phyloP scores from a whole-genome alignment of 2,113 vertebrate species.

The Promerops cafer region DNA sequence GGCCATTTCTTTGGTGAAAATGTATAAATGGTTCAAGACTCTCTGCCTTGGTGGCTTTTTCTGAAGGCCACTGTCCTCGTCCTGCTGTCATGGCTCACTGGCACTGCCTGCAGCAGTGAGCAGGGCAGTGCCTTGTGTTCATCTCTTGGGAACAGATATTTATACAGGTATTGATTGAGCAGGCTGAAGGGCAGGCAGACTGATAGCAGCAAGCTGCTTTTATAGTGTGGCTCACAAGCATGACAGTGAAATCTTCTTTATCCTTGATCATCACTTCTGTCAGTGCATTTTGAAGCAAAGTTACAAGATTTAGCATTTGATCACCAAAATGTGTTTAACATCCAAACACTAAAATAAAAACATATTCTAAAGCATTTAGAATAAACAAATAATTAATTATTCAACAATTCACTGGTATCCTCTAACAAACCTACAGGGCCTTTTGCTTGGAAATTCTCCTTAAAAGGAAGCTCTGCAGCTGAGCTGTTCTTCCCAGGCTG shows the following conservation, averaged over 20 bases:
- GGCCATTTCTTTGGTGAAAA: not conserved
- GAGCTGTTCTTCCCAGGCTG: not conserved
- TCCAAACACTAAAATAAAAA: not conserved
- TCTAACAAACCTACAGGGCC: not conserved
- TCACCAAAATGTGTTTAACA: not conserved
- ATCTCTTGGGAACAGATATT: not conserved
- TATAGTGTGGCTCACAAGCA: not conserved
- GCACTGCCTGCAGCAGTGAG: not conserved
- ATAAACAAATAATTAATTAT: not conserved
- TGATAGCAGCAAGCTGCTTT: not conserved
- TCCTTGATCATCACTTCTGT: not conserved
- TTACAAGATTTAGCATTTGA: not conserved
- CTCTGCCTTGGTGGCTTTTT: not conserved
- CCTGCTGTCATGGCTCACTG: not conserved
- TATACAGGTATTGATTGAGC: not conserved
- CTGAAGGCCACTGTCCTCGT: not conserved
- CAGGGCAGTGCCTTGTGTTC: not conserved
- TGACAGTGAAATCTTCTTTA: not conserved
- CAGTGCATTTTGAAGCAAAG: not conserved
- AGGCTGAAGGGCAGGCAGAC: not conserved
- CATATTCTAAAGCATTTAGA: not conserved
- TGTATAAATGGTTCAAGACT: not conserved
- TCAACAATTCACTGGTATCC: not conserved
- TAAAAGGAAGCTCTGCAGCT: not conserved
- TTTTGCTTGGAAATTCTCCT: not conserved